Percentiles rank a stretch among this genome's conserved stretches.
Evolutionary conservation across 2,797 vertebrate genomes (phyloP).

Genomic region (Cebuella pygmaea): DNA sequence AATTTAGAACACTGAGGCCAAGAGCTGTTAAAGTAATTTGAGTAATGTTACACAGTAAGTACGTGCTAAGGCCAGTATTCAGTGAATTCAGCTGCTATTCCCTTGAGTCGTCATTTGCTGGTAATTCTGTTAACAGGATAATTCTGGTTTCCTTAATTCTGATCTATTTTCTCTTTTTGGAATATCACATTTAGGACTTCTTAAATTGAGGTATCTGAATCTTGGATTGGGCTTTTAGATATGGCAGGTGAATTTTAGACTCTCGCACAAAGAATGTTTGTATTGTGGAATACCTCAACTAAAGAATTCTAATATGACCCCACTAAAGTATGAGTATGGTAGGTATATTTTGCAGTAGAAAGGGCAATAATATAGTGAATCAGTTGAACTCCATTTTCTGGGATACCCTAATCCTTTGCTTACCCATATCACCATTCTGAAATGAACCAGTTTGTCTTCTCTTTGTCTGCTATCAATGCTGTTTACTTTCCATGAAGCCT

Average conservation of each 20-base stretch:
- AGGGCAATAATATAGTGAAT: background rate
- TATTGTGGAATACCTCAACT: background rate
- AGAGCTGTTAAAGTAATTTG: background rate
- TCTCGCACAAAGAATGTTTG: background rate
- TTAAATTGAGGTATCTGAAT: background rate
- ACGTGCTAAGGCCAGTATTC: background rate
- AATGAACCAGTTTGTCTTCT: background rate
- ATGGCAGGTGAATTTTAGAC: background rate
- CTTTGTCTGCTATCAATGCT: slow-evolving; percentile 4
- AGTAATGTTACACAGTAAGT: background rate
- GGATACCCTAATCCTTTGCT: background rate
- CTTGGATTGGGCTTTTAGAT: background rate
- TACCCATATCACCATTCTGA: background rate
- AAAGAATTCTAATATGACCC: background rate
- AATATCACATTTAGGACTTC: background rate
- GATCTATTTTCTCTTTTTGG: background rate
- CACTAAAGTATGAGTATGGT: background rate
- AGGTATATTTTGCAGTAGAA: background rate
- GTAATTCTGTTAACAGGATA: background rate
- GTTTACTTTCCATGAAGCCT: background rate
- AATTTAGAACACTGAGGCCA: background rate
- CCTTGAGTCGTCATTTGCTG: background rate
- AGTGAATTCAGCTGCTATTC: background rate
- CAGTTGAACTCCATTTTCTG: background rate
- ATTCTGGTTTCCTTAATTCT: background rate